Base-by-base conservation (phyloP, 2,113 vertebrate species). In the Plecotus auritus region DNA sequence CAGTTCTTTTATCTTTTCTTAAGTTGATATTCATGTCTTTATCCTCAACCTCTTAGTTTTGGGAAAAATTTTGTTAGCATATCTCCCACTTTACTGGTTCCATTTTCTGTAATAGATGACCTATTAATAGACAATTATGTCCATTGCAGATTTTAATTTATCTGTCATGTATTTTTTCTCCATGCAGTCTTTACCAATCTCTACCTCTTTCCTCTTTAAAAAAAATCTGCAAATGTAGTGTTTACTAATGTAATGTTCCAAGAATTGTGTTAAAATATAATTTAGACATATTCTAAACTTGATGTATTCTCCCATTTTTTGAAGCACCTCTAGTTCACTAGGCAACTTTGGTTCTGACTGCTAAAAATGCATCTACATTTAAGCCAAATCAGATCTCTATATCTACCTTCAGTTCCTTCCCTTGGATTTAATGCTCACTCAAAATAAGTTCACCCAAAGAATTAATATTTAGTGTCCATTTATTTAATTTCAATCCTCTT, bases 351-450 rank as follows among this genome's bases (percentile, higher is more conserved):
- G 37, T 30, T 82, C 67, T 66, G 22, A 45, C 7, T 32, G 9
- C 64, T 61, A 51, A 91, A 70, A 76, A 92, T 82, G 22, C 28
- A 45, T 85, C 59, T 93, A 9, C 69, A 88, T 90, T 89, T 88
- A 93, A 95, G 47, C 30, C 72, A 32, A 56, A 89, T 35, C 84
- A 26, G 92, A 90, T 69, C 16, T 93, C 14, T 85, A 32, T 70
- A 56, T 82, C 40, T 94, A 23, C 86, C 73, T 96, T 95, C 59
- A 86, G 59, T 97, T 91, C 30, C 56, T 96, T 88, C 18, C 67
- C 30, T 83, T 93, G 42, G 59, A 90, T 88, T 95, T 95, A 82
- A 22, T 92, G 35, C 78, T 93, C 61, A 91, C 14, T 92, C 76
- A 90, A 78, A 93, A 90, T 56, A 95, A 94, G 70, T 61, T 72